phyloP scores from a whole-genome alignment of 1,140 invertebrate genomes.

The Drosophila ogumai region DNA sequence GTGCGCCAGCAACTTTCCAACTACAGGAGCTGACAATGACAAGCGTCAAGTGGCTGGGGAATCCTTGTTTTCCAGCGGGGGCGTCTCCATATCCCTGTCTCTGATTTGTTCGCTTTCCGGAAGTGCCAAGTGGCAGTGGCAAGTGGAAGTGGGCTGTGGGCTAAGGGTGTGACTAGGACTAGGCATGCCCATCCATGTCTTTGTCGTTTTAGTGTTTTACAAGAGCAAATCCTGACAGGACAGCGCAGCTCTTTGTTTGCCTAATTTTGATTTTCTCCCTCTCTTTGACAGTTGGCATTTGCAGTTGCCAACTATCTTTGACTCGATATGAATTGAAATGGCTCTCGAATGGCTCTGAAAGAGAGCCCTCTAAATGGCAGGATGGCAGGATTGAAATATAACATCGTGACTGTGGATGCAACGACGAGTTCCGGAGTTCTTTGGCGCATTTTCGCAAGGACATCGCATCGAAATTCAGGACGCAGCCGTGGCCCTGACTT shows the following conservation, averaged over 20 bases:
- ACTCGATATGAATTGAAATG: slow-evolving; percentile 56
- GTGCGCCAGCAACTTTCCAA: slow-evolving; percentile 71
- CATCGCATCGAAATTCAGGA: slow-evolving; percentile 42
- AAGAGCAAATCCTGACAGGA: slow-evolving; percentile 70
- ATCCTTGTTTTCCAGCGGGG: slow-evolving; percentile 35
- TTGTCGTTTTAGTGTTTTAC: slow-evolving; percentile 73
- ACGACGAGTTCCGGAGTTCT: slow-evolving; percentile 15
- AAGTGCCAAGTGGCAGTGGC: slow-evolving; percentile 5
- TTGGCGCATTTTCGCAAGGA: slow-evolving; percentile 33
- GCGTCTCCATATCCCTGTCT: slow-evolving; percentile 20
- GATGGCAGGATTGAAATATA: slow-evolving; percentile 11
- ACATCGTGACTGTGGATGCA: slow-evolving; percentile 4
- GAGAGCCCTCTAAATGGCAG: slow-evolving; percentile 10
- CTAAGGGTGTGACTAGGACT: not conserved
- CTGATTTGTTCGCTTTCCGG: slow-evolving; percentile 10
- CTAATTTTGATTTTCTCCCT: slow-evolving; percentile 65
- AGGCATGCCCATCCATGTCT: not conserved
- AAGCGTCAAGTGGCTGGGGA: slow-evolving; percentile 66
- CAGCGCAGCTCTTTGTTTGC: slow-evolving; percentile 65
- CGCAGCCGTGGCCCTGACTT: slow-evolving; percentile 11
- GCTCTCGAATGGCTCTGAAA: slow-evolving; percentile 4
- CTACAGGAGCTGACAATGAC: slow-evolving; percentile 77
- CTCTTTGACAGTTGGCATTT: slow-evolving; percentile 76
- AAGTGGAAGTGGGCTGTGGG: slow-evolving; percentile 13
- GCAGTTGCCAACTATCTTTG: slow-evolving; percentile 61